phyloP scores from a whole-genome alignment of 2,113 vertebrate species.

The Perccottus glenii region DNA sequence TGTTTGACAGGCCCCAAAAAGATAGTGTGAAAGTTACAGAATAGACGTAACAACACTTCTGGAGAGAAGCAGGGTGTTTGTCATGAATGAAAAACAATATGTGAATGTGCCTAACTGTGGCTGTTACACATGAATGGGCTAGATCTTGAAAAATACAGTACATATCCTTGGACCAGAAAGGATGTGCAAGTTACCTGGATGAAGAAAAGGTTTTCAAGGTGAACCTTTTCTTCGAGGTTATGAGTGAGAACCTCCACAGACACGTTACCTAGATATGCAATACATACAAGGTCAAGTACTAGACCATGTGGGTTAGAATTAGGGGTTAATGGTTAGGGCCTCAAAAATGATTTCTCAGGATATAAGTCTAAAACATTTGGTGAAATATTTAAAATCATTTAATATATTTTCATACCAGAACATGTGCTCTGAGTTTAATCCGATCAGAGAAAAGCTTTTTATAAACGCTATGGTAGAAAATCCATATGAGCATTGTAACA shows the following conservation, averaged over 20 bases:
- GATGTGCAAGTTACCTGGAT: not conserved
- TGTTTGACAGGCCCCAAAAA: too few relatives aligned
- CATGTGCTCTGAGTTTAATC: too few relatives aligned
- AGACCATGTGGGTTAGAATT: not conserved
- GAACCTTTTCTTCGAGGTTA: too few relatives aligned
- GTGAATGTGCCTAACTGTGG: not conserved
- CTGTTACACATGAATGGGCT: not conserved
- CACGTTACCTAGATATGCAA: too few relatives aligned
- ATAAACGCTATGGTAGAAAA: slow-evolving; percentile 12
- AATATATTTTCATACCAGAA: too few relatives aligned
- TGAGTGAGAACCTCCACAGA: too few relatives aligned
- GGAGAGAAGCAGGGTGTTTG: not conserved
- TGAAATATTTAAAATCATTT: too few relatives aligned
- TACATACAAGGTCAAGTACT: not conserved
- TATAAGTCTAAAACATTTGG: too few relatives aligned
- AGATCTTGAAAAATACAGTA: not conserved
- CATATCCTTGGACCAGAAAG: slow-evolving; percentile 5
- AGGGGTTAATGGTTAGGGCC: too few relatives aligned
- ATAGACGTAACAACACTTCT: not conserved
- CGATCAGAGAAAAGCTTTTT: too few relatives aligned
- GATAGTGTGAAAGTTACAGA: not conserved
- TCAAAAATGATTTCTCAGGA: too few relatives aligned
- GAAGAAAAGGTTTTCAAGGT: too few relatives aligned
- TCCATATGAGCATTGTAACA: slow-evolving; percentile 10
- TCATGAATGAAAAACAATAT: not conserved